A percentile compares a stretch with the other conserved stretches of the same genome.
Conservation (phyloP, 2,113 vertebrate genomes). For the Urocynchramus pylzowi region DNA sequence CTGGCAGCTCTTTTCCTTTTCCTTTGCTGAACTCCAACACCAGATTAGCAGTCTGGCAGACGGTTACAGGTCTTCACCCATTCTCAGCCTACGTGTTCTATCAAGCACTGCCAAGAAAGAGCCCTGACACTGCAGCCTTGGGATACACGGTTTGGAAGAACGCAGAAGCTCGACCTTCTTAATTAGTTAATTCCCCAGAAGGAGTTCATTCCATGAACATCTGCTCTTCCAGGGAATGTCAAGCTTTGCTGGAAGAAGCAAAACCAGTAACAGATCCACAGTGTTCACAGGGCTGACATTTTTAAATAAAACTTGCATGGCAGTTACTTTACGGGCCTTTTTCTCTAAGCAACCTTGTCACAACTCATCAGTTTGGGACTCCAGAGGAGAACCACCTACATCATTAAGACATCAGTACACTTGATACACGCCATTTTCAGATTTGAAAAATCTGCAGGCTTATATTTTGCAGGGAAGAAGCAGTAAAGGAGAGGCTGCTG, state of each 20-base stretch:
- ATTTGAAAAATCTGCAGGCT: background rate
- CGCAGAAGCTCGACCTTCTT: background rate
- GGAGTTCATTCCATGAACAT: background rate
- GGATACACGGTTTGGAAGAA: background rate
- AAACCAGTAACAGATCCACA: background rate
- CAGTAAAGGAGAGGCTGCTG: background rate
- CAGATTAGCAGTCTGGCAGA: background rate
- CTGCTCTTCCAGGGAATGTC: background rate
- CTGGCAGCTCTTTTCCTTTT: background rate
- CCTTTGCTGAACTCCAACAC: background rate
- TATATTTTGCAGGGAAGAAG: background rate
- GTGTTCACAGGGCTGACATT: background rate
- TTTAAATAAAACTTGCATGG: background rate
- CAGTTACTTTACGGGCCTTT: background rate
- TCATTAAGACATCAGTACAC: accelerated
- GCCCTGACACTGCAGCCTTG: background rate
- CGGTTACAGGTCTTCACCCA: background rate
- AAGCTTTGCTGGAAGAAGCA: background rate
- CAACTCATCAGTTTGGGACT: background rate
- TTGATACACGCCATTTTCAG: background rate
- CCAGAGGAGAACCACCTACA: background rate
- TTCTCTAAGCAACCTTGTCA: background rate
- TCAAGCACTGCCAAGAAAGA: background rate
- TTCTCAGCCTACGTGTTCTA: background rate
- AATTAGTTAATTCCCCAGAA: conserved; percentile 46